Percentiles rank a stretch among this genome's conserved stretches.
Conservation (phyloP, 2,113 vertebrate genomes). For the Hystrix brachyura region DNA sequence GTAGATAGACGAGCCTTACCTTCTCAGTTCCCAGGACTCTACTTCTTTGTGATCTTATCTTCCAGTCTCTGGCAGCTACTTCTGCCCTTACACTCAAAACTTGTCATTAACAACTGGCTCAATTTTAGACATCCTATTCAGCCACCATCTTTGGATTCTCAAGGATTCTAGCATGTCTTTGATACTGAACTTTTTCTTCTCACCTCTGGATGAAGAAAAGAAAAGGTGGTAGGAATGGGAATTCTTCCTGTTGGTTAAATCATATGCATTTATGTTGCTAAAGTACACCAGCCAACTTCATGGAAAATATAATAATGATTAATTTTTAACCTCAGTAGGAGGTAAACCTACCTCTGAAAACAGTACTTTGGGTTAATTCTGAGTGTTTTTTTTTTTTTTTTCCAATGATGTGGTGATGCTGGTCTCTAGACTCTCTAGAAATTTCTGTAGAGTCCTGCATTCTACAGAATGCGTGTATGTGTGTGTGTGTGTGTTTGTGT, state of each 20-base stretch:
- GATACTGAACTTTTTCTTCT: neutral
- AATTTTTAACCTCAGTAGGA: neutral
- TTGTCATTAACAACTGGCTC: neutral
- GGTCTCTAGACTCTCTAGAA: neutral
- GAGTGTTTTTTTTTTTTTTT: neutral
- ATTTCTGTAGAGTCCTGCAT: neutral
- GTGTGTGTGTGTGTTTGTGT: neutral
- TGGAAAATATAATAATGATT: neutral
- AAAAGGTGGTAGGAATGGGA: neutral
- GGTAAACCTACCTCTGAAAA: neutral
- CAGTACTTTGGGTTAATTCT: neutral
- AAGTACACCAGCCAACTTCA: neutral
- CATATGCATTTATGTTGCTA: neutral
- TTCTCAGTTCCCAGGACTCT: neutral
- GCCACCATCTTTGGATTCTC: neutral
- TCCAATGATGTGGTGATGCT: neutral
- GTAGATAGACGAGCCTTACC: neutral
- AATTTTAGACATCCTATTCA: neutral
- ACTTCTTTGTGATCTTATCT: neutral
- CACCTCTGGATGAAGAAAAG: neutral
- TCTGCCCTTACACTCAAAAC: neutral
- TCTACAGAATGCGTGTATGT: neutral
- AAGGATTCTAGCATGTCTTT: neutral
- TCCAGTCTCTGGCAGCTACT: neutral
- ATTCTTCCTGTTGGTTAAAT: neutral